phyloP scores from a whole-genome alignment of 2,797 vertebrate genomes.

The Thunnus albacares region DNA sequence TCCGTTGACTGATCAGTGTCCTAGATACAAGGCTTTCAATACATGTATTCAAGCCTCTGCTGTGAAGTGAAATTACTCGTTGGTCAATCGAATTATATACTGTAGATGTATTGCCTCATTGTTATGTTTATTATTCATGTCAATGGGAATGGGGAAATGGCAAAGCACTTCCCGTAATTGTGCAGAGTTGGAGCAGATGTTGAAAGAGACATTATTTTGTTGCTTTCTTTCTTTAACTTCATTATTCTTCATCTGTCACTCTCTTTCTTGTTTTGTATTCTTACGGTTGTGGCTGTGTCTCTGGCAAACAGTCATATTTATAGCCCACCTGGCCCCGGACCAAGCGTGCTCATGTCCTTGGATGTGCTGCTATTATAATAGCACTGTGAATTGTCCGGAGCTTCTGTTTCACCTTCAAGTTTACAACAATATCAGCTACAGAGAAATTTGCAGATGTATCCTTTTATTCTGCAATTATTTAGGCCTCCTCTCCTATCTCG shows the following conservation, averaged over 20 bases:
- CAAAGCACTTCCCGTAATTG: conserved; percentile 81
- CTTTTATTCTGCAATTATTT: conserved; percentile 65
- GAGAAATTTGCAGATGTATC: conserved; percentile 59
- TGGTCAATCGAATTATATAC: conserved; percentile 31
- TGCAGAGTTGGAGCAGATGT: conserved; percentile 64
- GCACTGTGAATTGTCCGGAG: conserved; percentile 4
- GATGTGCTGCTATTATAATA: conserved; percentile 11
- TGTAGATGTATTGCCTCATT: conserved; percentile 62
- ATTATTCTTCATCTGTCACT: conserved; percentile 32
- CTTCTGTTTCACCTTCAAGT: conserved; percentile 65
- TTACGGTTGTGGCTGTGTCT: not conserved
- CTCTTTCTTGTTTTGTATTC: conserved; percentile 3
- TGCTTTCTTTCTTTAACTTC: conserved; percentile 42
- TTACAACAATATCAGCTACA: conserved; percentile 21
- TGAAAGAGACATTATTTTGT: conserved; percentile 36
- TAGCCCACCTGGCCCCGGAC: conserved; percentile 20
- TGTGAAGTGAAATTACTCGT: conserved; percentile 25
- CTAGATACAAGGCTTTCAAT: conserved; percentile 36
- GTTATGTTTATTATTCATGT: conserved; percentile 75
- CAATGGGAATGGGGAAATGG: conserved; percentile 65
- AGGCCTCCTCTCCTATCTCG: conserved; percentile 51
- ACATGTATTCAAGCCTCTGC: conserved; percentile 31
- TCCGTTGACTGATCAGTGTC: conserved; percentile 28
- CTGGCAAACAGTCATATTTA: conserved; percentile 13
- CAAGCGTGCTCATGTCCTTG: conserved; percentile 35